These are phyloP conservation scores for Macrostomum cliftonense DNA, from an alignment of 2,888 invertebrate species.

Conservation along the genomic window DNA sequence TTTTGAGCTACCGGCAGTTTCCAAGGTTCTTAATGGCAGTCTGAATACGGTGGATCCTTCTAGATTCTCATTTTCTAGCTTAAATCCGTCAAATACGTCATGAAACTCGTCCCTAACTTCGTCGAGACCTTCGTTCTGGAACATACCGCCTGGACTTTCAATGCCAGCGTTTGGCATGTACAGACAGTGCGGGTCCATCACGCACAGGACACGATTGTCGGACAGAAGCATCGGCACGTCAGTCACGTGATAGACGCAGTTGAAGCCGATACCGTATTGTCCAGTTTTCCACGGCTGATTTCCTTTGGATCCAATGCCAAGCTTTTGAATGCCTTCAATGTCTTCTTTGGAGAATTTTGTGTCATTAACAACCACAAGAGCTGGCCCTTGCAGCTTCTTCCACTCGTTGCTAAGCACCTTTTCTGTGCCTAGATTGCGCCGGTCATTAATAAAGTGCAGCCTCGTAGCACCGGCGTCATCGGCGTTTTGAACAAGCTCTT, in stretches of 20 bases:
- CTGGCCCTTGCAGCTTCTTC: constrained; percentile 23
- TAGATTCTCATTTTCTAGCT: too few relatives aligned
- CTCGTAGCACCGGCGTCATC: constrained; percentile 26
- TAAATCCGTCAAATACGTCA: constrained; percentile 14
- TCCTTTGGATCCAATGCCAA: constrained; percentile 26
- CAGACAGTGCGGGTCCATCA: constrained; percentile 22
- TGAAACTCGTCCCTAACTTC: constrained; percentile 14
- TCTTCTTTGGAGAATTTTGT: constrained; percentile 22
- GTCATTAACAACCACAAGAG: constrained; percentile 29
- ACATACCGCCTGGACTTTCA: constrained; percentile 16
- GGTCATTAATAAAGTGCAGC: constrained; percentile 24
- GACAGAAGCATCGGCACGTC: constrained; percentile 30
- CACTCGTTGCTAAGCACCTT: neutral
- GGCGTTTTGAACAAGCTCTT: constrained; percentile 20
- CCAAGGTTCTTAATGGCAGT: too few relatives aligned
- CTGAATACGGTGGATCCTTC: too few relatives aligned
- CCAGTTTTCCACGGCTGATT: constrained; percentile 26
- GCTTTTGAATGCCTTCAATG: constrained; percentile 24
- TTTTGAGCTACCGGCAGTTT: too few relatives aligned
- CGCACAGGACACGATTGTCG: constrained; percentile 16
- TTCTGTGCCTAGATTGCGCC: constrained; percentile 15
- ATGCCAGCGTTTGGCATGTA: constrained; percentile 8
- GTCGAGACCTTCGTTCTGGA: constrained; percentile 10
- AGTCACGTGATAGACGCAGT: constrained; percentile 31
- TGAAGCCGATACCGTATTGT: constrained; percentile 33